Conservation (phyloP, 1,140 invertebrate genomes). For the Panulirus ornatus region DNA sequence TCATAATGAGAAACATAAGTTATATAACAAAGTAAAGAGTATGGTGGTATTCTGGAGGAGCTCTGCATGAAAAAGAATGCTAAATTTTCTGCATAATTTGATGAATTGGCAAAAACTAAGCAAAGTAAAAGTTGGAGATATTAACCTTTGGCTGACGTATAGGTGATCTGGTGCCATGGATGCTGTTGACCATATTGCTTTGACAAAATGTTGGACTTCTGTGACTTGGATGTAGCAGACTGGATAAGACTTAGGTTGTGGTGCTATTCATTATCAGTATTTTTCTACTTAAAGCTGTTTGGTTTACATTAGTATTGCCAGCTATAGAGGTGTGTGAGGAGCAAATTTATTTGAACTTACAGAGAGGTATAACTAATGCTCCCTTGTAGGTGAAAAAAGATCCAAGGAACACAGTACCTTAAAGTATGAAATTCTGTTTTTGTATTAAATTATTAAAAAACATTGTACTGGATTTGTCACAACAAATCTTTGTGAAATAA, state of each 20-base stretch:
- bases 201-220: constrained; percentile 4
- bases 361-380: no score
- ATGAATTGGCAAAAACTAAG: not conserved
- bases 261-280: not conserved
- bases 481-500: no score
- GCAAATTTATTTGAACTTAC: no score
- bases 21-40: constrained; percentile 15
- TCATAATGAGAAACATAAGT: not conserved
- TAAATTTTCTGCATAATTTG: not conserved
- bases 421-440: no score
- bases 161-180: not conserved
- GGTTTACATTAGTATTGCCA: no score
- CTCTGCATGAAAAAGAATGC: constrained; percentile 32
- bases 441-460: no score
- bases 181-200: not conserved
- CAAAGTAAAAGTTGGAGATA: not conserved
- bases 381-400: no score
- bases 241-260: not conserved
- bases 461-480: no score
- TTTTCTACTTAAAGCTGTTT: no score
- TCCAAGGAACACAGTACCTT: no score
- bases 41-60: not conserved
- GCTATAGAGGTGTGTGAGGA: no score
- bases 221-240: not conserved
- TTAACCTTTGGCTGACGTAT: not conserved